Evolutionary conservation across 1,140 invertebrate species (phyloP), one percentile per base, ranked within the genome.

Genomic region (Octopus sinensis): DNA sequence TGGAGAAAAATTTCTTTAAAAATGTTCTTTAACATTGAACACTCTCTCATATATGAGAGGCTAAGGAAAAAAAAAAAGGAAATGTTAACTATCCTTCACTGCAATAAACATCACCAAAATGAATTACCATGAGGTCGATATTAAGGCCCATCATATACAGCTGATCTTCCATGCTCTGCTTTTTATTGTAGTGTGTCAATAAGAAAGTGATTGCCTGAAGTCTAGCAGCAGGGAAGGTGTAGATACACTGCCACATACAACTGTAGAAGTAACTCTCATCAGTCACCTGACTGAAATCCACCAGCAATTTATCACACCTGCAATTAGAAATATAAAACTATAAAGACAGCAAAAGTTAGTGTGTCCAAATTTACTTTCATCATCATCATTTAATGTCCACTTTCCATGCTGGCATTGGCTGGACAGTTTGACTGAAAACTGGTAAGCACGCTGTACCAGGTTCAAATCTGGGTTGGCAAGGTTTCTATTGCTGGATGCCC

Each of bases 131-230:
- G 73, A 95, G 93, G 89, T 96, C 95, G 82, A 95, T 93, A 91
- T 96, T 95, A 81, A 94, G 95, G 80, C 96, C 96, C 93, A 97
- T 95, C 81, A 97, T 93, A 87, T 95, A 94, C 6, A 95, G 91
- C 87, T 97, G 96, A 87, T 96, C 95, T 89, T 96, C 95, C 93
- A 96, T 95, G 12, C 93, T 92, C 82, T 94, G 89, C 85, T 95
- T 95, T 87, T 94, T 94, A 88, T 96, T 96, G 85, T 95, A 97
- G 91, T 97, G 96, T 30, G 92, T 92, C 79, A 96, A 91, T 54
- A 96, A 93, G 89, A 95, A 97, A 43, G 93, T 94, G 82, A 96
- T 94, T 23, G 95, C 96, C 6, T 95, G 95, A 82, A 97, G 91
- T 77, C 96, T 92, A n/a, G 97, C 94, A 6, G 93, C 93, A 43